Conservation (phyloP, 2,113 vertebrate genomes). For the Fulmarus glacialis region DNA sequence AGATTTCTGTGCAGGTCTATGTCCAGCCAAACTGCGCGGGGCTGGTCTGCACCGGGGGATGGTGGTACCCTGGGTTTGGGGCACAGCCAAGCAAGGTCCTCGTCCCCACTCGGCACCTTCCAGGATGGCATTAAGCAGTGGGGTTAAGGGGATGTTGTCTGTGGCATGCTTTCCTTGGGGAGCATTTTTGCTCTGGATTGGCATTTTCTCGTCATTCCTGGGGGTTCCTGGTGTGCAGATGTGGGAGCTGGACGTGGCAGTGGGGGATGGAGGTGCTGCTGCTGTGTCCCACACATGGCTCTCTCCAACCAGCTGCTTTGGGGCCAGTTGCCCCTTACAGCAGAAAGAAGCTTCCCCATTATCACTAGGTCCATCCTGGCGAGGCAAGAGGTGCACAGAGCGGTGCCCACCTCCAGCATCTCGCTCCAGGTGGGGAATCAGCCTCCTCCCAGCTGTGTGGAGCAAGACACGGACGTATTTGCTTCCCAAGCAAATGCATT, state of each 20-base stretch:
- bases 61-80: background rate
- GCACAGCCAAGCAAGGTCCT: background rate
- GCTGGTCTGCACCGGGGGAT: rapidly evolving
- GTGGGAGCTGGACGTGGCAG: rapidly evolving
- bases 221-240: background rate
- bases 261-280: background rate
- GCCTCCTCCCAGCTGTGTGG: background rate
- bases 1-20: background rate
- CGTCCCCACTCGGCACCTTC: background rate
- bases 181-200: background rate
- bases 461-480: background rate
- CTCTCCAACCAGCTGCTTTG: background rate
- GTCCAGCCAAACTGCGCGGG: background rate
- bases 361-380: background rate
- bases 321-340: too few species aligned
- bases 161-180: background rate
- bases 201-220: background rate
- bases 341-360: background rate
- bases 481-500: background rate
- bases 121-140: background rate
- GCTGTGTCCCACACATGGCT: rapidly evolving
- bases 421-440: background rate
- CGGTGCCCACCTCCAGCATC: background rate
- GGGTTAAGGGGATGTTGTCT: background rate
- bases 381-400: background rate